Evolutionary conservation across 2,797 vertebrate genomes (phyloP).

Genomic region (Gambelia wislizenii): DNA sequence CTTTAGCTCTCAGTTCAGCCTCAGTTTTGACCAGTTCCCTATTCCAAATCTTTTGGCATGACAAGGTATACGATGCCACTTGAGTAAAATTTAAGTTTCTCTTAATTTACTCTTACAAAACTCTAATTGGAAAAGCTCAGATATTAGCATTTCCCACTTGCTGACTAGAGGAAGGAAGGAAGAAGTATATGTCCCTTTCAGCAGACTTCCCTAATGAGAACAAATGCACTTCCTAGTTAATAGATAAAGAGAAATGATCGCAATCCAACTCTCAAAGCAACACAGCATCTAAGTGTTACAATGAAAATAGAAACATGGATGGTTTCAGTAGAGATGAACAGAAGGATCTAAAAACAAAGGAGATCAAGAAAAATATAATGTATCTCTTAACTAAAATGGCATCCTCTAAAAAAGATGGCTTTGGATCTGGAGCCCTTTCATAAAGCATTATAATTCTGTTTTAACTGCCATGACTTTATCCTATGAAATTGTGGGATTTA

Average conservation of each 20-base stretch:
- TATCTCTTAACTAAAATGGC: not conserved
- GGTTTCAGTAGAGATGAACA: conserved; percentile 4
- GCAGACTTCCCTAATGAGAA: conserved; percentile 23
- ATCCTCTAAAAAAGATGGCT: not conserved
- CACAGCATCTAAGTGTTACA: not conserved
- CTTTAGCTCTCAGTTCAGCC: not conserved
- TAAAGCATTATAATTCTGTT: no score
- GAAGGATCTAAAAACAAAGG: not conserved
- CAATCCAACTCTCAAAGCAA: conserved; percentile 4
- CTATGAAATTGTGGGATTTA: no score
- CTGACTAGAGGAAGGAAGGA: conserved; percentile 25
- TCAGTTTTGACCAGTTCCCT: not conserved
- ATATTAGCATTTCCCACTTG: conserved; percentile 1
- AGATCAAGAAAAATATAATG: not conserved
- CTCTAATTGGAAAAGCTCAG: not conserved
- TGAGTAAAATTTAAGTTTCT: conserved; percentile 35
- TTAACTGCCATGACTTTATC: no score
- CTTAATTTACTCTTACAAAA: conserved; percentile 26
- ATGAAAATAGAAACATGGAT: not conserved
- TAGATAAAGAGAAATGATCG: conserved; percentile 29
- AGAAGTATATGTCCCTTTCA: conserved; percentile 29
- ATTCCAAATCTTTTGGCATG: not conserved
- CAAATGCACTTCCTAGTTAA: conserved; percentile 22
- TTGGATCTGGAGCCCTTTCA: not conserved
- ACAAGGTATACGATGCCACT: not conserved